Evolutionary conservation across 2,113 vertebrate genomes (phyloP), one percentile per base, ranked within the genome.

Genomic region (Forbesichthys papilliferus): DNA sequence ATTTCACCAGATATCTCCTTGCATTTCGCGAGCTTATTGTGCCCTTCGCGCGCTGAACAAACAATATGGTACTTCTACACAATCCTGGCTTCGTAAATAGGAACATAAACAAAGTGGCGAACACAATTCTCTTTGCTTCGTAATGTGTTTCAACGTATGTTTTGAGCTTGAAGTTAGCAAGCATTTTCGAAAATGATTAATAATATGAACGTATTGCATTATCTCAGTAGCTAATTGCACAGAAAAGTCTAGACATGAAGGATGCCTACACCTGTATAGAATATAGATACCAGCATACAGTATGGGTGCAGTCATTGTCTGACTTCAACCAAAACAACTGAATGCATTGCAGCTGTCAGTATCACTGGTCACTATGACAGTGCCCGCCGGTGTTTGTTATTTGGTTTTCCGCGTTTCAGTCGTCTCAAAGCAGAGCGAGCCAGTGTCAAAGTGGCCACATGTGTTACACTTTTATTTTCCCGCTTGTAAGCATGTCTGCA

Each of bases 251-350:
- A 60, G 73, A 65, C 62, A 9, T 60, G 51, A 2, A 11, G 60
- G 77, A 70, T 69, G 75, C 64, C 61, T 79, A 69, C 78, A 84
- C 79, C 57, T 82, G 82, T 77, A 78, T 47, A 66, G 36, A 55
- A 77, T 27, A 27, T 27, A 27, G 27, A 27, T 11, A 59, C 68
- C 53, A 16, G 16, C 63, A 60, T 61, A 78, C 79, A 27, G 27
- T 27, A 27, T 27, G 73, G 70, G 76, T 54, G 18, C 20, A 51
- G 63, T 83, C 80, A 69, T 71, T 71, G 77, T 57, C 14, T 79
- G 46, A 67, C 49, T 20, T 18, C 3, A 73, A 67, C 49, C 64
- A 48, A 83, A 75, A 70, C 5, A 8, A 57, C 36, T 5, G 65
- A 74, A 70, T 77, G 71, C 71, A 57, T 52, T 48, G 16, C 68